Evolutionary conservation across 1,140 invertebrate genomes (phyloP).

Genomic region (Monomorium pharaonis): DNA sequence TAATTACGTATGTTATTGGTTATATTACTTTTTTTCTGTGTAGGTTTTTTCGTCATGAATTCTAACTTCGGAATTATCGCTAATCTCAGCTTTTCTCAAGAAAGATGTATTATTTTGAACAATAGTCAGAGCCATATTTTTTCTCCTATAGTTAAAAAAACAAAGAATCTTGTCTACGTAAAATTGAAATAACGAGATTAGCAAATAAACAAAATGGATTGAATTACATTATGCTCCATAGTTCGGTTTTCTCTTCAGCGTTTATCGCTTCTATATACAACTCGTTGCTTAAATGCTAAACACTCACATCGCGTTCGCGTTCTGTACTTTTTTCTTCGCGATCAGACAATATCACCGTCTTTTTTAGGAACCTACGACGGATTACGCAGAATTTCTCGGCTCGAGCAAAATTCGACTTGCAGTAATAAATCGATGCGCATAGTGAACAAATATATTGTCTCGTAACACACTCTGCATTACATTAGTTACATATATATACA

Average conservation of each 20-base stretch:
- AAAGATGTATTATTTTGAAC: not conserved
- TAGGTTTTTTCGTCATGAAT: not conserved
- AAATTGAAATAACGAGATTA: conserved; percentile 18
- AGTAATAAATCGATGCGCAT: conserved; percentile 22
- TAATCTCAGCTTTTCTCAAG: not conserved
- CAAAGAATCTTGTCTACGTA: not conserved
- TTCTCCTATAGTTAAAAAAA: not conserved
- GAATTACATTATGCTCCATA: conserved; percentile 16
- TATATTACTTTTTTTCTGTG: no score
- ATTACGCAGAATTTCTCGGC: conserved; percentile 16
- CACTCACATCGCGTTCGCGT: not conserved
- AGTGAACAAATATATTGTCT: not conserved
- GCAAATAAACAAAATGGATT: not conserved
- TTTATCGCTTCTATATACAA: conserved; percentile 27
- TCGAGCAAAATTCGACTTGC: not conserved
- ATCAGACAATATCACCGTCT: not conserved
- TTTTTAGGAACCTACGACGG: conserved; percentile 27
- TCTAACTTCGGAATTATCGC: not conserved
- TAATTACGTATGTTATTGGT: no score
- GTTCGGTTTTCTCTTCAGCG: conserved; percentile 7
- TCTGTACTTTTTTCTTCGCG: not conserved
- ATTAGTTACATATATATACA: conserved; percentile 47
- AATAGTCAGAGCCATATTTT: not conserved
- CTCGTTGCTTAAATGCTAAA: conserved; percentile 33
- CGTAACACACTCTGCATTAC: conserved; percentile 13